Conservation (phyloP, 2,888 invertebrate species). For the Sycophila texana region DNA sequence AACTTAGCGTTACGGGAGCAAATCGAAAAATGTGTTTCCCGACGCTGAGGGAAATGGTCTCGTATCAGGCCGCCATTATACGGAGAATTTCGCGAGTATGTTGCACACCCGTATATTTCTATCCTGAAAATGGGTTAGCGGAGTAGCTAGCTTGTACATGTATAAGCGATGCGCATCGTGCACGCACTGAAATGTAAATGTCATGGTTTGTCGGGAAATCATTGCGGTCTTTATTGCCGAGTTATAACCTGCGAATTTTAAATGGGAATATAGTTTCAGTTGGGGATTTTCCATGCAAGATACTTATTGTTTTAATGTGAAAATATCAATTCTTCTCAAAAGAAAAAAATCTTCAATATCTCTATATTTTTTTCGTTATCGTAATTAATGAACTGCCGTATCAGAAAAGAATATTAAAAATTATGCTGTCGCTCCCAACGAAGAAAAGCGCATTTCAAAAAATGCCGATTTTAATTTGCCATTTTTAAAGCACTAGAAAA, state of each 20-base stretch:
- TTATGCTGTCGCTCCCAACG: too few species aligned
- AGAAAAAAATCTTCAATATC: neutral
- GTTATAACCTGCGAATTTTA: too few species aligned
- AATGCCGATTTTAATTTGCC: too few species aligned
- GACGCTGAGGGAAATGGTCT: conserved; percentile 13
- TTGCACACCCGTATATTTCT: conserved; percentile 31
- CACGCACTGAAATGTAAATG: conserved; percentile 18
- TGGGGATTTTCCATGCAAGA: neutral
- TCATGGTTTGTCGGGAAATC: conserved; percentile 18
- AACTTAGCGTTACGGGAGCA: conserved; percentile 27
- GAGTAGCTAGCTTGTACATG: conserved; percentile 16
- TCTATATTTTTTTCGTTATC: too few species aligned
- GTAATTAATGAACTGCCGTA: too few species aligned
- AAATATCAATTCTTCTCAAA: too few species aligned
- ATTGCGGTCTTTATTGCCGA: neutral
- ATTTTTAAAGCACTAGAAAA: too few species aligned
- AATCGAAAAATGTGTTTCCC: conserved; percentile 38
- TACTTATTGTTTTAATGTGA: too few species aligned
- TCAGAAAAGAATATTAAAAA: too few species aligned
- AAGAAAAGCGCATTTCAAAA: too few species aligned
- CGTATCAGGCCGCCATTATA: conserved; percentile 22
- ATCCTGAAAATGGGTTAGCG: conserved; percentile 31
- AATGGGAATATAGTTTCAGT: neutral
- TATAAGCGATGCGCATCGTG: conserved; percentile 23
- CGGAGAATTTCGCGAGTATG: conserved; percentile 17